These are phyloP conservation scores for Drosophila pseudoananassae DNA, from an alignment of 1,140 invertebrate species.

Conservation along the genomic window DNA sequence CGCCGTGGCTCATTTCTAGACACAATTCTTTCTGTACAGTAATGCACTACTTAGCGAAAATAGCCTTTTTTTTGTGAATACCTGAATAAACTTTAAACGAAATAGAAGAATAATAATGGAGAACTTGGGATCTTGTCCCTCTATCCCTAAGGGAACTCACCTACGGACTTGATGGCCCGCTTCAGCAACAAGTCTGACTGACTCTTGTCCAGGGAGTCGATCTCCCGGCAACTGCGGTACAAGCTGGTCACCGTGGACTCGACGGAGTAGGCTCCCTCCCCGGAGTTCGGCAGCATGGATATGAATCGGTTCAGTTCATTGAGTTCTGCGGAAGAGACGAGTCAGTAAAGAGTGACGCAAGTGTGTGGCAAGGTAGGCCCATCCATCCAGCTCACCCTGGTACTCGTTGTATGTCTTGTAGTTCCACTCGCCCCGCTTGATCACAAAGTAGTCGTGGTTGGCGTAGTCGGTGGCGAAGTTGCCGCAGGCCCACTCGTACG, in stretches of 20 bases:
- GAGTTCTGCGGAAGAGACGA: constrained; percentile 50
- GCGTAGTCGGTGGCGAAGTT: constrained; percentile 76
- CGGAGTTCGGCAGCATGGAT: constrained; percentile 75
- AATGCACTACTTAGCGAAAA: constrained; percentile 25
- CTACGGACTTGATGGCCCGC: constrained; percentile 74
- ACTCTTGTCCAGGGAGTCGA: constrained; percentile 76
- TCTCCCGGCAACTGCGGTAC: constrained; percentile 77
- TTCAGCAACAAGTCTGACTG: constrained; percentile 75
- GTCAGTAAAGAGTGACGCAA: not conserved
- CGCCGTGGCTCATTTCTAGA: constrained; percentile 3
- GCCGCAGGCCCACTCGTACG: constrained; percentile 82
- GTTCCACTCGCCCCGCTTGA: constrained; percentile 82
- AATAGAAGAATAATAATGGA: constrained; percentile 16
- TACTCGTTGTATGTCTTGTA: constrained; percentile 83
- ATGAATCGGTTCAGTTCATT: constrained; percentile 83
- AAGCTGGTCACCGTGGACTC: constrained; percentile 75
- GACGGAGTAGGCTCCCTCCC: constrained; percentile 65
- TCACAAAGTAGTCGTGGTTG: constrained; percentile 74
- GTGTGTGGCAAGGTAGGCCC: no score
- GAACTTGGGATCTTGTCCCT: no score
- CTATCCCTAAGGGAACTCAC: constrained; percentile 50
- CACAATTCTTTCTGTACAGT: constrained; percentile 43
- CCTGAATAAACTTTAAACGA: constrained; percentile 27
- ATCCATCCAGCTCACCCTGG: constrained; percentile 58
- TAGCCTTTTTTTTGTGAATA: constrained; percentile 39